Evolutionary conservation across 2,888 invertebrate genomes (phyloP).

Genomic region (Baccha elongata): DNA sequence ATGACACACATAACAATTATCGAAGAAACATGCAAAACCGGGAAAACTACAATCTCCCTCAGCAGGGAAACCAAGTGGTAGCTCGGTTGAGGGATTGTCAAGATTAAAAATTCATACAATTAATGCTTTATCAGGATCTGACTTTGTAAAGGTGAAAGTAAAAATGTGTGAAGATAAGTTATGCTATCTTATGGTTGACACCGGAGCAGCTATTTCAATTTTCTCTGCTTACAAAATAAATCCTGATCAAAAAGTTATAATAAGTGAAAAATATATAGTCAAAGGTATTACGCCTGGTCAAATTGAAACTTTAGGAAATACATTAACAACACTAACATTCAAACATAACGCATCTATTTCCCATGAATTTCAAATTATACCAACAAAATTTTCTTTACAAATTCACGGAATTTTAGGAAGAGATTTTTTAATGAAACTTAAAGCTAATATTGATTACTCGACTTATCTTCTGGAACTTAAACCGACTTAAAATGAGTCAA

Average conservation of each 20-base stretch:
- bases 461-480: constrained; percentile 12
- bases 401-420: constrained; percentile 2
- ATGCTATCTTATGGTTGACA: constrained; percentile 1
- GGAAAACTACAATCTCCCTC: constrained; percentile 8
- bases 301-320: not conserved
- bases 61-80: constrained; percentile 11
- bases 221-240: constrained; percentile 4
- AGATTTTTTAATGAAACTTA: constrained; percentile 4
- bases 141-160: constrained; percentile 5
- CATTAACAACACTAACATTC: not conserved
- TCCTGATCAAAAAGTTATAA: not conserved
- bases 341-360: not conserved
- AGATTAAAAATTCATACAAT: constrained; percentile 5
- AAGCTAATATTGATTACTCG: constrained; percentile 2
- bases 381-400: constrained; percentile 1
- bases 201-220: not conserved
- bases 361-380: constrained; percentile 13
- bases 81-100: constrained; percentile 13
- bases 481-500: not conserved
- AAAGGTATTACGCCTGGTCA: no score
- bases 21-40: not conserved
- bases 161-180: constrained; percentile 2
- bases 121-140: not conserved
- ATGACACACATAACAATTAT: no score
- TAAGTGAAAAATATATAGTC: constrained; percentile 2